Evolutionary conservation across 2,797 vertebrate genomes (phyloP), one percentile per base, ranked within the genome.

Genomic region (Serranus cabrilla): DNA sequence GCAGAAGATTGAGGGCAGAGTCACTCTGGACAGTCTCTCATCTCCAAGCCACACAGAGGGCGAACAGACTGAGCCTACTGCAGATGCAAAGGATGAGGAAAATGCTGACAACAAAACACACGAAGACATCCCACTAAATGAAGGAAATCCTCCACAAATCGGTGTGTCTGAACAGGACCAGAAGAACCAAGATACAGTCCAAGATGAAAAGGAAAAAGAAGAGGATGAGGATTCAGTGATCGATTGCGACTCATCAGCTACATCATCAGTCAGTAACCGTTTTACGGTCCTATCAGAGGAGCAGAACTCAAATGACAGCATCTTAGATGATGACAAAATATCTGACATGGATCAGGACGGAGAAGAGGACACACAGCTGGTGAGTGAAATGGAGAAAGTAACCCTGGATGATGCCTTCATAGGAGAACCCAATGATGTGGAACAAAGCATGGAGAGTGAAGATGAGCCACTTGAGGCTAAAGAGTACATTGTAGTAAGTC

Each of bases 1-100:
- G 85, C 96, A 98, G 72, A 99, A 97, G 81, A 43, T 95, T 65
- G 96, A 96, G 27, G 89, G 88, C 58, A 97, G 95, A 87, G 45
- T 92, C 11, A 87, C 95, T 74, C 89, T 92, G 76, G 87, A 93
- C 25, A 89, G 59, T 65, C 49, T 93, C 23, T 6, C 82, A 21
- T 88, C 92, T 76, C 74, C 80, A 7, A 84, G 89, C 76, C 50
- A 71, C 31, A 79, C 91, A 57, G 83, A 88, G 52, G 51, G 71
- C 43, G 23, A 74, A 1, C 78, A 67, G 60, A 79, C 61, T 0
- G 82, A 86, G 39, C 78, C 52, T 55, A 7, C 91, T 66, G 43
- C 62, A 34, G 75, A 89, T 20, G 7, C 58, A 65, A 80, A 93
- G 71, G 66, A 68, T 5, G 78, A 14, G n/a, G 84, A 81, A 37